A percentile compares a stretch with the other conserved stretches of the same genome.
These are phyloP conservation scores for Lepisosteus oculatus DNA, from an alignment of 2,113 vertebrate genomes.

Conservation along the genomic window DNA sequence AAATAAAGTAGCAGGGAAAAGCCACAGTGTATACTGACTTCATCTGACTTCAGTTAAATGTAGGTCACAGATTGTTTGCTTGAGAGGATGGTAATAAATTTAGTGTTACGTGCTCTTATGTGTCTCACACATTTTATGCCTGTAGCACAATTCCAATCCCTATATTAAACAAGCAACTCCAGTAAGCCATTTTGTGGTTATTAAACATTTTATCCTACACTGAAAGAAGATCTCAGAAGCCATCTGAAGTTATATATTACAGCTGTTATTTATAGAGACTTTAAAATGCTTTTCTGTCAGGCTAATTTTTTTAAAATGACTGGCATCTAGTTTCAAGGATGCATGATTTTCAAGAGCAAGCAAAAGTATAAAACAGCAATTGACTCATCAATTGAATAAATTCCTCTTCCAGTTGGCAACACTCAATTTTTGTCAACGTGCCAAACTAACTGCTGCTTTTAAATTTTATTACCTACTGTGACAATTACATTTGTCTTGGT, in stretches of 20 bases:
- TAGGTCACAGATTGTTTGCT: conserved; percentile 78
- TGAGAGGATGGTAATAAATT: conserved; percentile 71
- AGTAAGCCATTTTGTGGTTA: neutral
- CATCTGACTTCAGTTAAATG: conserved; percentile 72
- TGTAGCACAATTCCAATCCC: neutral
- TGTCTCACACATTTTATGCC: conserved; percentile 8
- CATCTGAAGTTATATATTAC: neutral
- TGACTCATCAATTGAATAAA: too few species aligned
- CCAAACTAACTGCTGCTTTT: too few species aligned
- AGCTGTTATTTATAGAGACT: neutral
- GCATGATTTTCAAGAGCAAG: too few species aligned
- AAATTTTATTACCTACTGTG: too few species aligned
- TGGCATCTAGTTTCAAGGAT: too few species aligned
- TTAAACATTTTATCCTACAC: neutral
- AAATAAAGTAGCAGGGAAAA: neutral
- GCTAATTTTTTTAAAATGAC: neutral
- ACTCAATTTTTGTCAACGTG: too few species aligned
- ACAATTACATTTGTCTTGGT: too few species aligned
- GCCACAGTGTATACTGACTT: neutral
- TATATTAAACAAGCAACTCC: neutral
- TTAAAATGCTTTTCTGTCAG: neutral
- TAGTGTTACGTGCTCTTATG: conserved; percentile 14
- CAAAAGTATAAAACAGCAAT: too few species aligned
- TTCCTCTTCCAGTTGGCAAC: too few species aligned
- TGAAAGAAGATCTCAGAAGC: neutral